phyloP scores from a whole-genome alignment of 2,888 invertebrate genomes.

The Alviniconcha strummeri region DNA sequence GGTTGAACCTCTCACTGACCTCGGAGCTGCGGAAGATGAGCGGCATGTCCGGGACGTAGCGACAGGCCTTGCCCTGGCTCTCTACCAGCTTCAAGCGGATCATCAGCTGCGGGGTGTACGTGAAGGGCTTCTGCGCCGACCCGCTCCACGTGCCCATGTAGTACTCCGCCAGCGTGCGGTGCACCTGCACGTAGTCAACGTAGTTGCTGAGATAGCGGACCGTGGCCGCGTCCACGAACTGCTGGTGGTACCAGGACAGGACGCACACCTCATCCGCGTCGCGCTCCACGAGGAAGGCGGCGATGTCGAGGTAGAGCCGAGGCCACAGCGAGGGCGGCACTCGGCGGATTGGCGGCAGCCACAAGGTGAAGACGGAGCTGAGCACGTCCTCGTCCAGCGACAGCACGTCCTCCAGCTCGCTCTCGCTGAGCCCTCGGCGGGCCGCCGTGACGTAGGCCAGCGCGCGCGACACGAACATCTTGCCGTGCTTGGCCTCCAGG shows the following conservation, averaged over 20 bases:
- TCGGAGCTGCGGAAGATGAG: slow-evolving; percentile 50
- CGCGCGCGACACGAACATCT: slow-evolving; percentile 50
- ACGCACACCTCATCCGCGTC: slow-evolving; percentile 60
- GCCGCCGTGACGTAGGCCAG: slow-evolving; percentile 62
- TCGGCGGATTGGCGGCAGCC: slow-evolving; percentile 62
- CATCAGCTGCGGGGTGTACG: slow-evolving; percentile 49
- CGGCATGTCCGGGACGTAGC: slow-evolving; percentile 65
- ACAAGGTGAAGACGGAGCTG: slow-evolving; percentile 52
- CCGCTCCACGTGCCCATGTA: slow-evolving; percentile 67
- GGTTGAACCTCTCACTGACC: slow-evolving; percentile 57
- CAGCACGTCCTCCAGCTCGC: slow-evolving; percentile 64
- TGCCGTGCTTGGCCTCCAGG: slow-evolving; percentile 58
- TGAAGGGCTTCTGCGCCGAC: slow-evolving; percentile 59
- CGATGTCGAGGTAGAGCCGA: slow-evolving; percentile 31
- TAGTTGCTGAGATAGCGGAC: slow-evolving; percentile 48
- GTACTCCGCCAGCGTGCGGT: slow-evolving; percentile 63
- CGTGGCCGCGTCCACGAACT: slow-evolving; percentile 56
- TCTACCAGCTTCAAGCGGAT: slow-evolving; percentile 47
- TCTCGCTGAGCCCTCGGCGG: slow-evolving; percentile 59
- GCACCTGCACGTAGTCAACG: slow-evolving; percentile 6
- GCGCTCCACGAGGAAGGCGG: slow-evolving; percentile 30
- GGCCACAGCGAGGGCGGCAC: slow-evolving; percentile 62
- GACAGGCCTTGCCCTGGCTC: slow-evolving; percentile 53
- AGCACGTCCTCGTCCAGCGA: slow-evolving; percentile 65
- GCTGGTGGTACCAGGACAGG: slow-evolving; percentile 63